Conservation (phyloP, 1,140 invertebrate species). For the Drosophila bipectinata region DNA sequence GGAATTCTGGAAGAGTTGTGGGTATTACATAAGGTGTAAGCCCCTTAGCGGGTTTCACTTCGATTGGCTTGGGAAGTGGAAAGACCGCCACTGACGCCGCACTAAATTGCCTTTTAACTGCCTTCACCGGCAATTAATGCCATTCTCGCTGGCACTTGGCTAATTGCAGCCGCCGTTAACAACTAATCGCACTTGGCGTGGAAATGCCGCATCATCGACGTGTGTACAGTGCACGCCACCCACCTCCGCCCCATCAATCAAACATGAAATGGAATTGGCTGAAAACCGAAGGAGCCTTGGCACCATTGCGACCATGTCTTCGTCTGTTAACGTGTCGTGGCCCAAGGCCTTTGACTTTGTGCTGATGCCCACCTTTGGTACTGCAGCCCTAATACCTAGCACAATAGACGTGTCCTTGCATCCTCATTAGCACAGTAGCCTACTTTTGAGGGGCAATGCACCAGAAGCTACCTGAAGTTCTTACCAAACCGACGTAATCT, state of each 20-base stretch:
- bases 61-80: not conserved
- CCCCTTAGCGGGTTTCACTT: constrained; percentile 25
- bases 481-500: not conserved
- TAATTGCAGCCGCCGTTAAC: constrained; percentile 67
- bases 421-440: not conserved
- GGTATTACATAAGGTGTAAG: constrained; percentile 37
- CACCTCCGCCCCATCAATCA: constrained; percentile 34
- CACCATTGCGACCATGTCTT: constrained; percentile 45
- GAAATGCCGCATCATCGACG: constrained; percentile 45
- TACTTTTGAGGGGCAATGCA: not conserved
- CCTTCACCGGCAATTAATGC: constrained; percentile 75
- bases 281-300: constrained; percentile 49
- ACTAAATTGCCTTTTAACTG: constrained; percentile 76
- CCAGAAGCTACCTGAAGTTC: too few relatives aligned
- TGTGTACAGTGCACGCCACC: not conserved
- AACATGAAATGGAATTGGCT: constrained; percentile 46
- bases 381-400: too few relatives aligned
- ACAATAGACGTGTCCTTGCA: constrained; percentile 15
- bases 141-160: constrained; percentile 59
- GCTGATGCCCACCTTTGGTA: not conserved
- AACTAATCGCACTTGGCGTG: constrained; percentile 69
- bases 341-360: constrained; percentile 28
- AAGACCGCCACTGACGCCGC: not conserved
- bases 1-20: constrained; percentile 61
- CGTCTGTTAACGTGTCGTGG: constrained; percentile 13